A percentile compares a stretch with the other conserved stretches of the same genome.
Evolutionary conservation across 2,113 vertebrate genomes (phyloP).

Genomic region (Herpailurus yagouaroundi): DNA sequence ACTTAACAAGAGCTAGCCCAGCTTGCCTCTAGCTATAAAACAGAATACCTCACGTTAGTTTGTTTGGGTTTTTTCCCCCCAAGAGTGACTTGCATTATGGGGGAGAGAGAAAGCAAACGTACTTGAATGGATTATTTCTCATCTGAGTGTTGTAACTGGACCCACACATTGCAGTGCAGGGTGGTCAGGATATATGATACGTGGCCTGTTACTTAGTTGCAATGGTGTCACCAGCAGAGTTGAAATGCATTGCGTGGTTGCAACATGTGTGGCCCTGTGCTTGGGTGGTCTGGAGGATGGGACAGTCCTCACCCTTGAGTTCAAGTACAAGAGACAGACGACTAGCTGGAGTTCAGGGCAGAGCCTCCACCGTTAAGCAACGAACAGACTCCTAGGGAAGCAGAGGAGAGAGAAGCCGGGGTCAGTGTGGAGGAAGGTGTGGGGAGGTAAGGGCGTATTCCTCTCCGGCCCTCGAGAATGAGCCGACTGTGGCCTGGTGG

Average conservation of each 20-base stretch:
- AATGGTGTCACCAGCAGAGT: not conserved
- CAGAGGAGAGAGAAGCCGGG: not conserved
- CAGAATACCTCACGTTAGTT: not conserved
- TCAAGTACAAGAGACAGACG: not conserved
- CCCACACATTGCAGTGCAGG: not conserved
- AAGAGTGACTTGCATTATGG: not conserved
- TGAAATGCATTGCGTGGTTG: not conserved
- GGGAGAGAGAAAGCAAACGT: not conserved
- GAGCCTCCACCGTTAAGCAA: not conserved
- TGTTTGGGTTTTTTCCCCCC: not conserved
- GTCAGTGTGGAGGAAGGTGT: not conserved
- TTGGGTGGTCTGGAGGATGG: not conserved
- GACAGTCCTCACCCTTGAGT: not conserved
- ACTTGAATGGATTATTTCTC: not conserved
- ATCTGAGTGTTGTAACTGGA: not conserved
- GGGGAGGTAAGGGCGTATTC: not conserved
- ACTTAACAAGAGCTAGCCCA: not conserved
- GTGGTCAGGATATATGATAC: not conserved
- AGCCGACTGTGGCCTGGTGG: not conserved
- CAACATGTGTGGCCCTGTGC: not conserved
- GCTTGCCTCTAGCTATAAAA: not conserved
- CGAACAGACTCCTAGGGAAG: not conserved
- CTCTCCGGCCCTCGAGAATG: not conserved
- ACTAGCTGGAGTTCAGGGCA: not conserved
- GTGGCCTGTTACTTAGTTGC: not conserved